Conservation (phyloP, 2,888 invertebrate genomes). For the Oligia latruncula region DNA sequence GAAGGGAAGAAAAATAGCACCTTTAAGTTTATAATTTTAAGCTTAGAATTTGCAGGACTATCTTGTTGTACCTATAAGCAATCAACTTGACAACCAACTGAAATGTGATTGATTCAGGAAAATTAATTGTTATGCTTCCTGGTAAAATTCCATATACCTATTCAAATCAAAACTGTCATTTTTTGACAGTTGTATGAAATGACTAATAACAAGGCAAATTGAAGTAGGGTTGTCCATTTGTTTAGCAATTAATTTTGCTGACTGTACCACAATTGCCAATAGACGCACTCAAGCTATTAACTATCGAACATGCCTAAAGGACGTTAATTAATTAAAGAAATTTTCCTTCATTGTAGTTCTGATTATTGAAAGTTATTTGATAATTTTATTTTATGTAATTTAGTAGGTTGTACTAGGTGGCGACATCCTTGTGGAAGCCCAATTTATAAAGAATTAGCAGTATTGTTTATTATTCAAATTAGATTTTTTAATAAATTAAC, state of each 20-base stretch:
- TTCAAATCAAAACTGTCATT: not conserved
- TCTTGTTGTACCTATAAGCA: not conserved
- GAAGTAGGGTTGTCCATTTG: not conserved
- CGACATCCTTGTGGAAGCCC: too few relatives aligned
- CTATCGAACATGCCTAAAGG: not conserved
- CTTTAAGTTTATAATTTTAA: not conserved
- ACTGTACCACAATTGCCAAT: not conserved
- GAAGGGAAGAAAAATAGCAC: not conserved
- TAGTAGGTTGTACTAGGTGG: too few relatives aligned
- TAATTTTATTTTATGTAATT: too few relatives aligned
- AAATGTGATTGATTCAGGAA: not conserved
- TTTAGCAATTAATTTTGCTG: not conserved
- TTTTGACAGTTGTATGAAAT: not conserved
- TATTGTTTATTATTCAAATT: too few relatives aligned
- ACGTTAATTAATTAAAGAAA: not conserved
- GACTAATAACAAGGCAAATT: not conserved
- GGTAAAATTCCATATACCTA: not conserved
- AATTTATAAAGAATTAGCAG: too few relatives aligned
- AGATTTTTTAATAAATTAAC: too few relatives aligned
- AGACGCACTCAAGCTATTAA: not conserved
- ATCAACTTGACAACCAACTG: not conserved
- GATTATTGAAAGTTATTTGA: not conserved
- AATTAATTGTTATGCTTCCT: not conserved
- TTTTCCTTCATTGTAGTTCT: not conserved
- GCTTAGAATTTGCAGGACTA: not conserved